These are phyloP conservation scores for Rhimphoctona megacephalus DNA, from an alignment of 2,888 invertebrate species.

Conservation along the genomic window DNA sequence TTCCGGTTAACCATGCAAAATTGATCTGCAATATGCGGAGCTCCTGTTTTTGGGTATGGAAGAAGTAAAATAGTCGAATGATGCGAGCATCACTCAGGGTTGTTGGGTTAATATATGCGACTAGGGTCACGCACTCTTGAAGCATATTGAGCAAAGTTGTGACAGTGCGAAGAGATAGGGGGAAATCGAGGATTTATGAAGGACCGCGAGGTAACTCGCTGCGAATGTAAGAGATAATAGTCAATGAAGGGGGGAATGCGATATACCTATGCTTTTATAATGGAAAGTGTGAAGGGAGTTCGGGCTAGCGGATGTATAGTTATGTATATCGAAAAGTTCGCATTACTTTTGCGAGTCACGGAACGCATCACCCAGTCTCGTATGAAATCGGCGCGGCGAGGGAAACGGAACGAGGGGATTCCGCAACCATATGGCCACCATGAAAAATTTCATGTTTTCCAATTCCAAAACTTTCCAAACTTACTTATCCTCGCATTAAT, in stretches of 20 bases:
- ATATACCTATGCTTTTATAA: conserved; percentile 19
- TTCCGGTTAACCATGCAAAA: conserved; percentile 69
- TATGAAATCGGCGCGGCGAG: neutral
- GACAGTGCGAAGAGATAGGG: conserved; percentile 45
- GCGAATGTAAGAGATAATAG: conserved; percentile 55
- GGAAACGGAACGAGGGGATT: conserved; percentile 28
- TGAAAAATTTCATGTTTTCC: conserved; percentile 61
- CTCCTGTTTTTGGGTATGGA: conserved; percentile 46
- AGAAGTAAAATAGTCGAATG: conserved; percentile 56
- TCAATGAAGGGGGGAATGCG: conserved; percentile 20
- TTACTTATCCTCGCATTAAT: conserved; percentile 56
- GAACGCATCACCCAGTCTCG: conserved; percentile 48
- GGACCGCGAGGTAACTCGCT: conserved; percentile 38
- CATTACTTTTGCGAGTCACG: conserved; percentile 66
- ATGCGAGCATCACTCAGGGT: conserved; percentile 50
- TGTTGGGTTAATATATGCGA: conserved; percentile 48
- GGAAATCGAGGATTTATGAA: conserved; percentile 64
- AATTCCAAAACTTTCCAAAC: conserved; percentile 52
- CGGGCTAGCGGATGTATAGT: neutral
- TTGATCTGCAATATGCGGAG: conserved; percentile 69
- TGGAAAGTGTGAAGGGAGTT: conserved; percentile 53
- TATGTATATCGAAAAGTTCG: conserved; percentile 41
- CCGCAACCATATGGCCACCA: conserved; percentile 36
- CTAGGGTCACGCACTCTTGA: conserved; percentile 59
- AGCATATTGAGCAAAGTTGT: conserved; percentile 64